phyloP scores from a whole-genome alignment of 2,113 vertebrate genomes.

The Mesitornis unicolor region DNA sequence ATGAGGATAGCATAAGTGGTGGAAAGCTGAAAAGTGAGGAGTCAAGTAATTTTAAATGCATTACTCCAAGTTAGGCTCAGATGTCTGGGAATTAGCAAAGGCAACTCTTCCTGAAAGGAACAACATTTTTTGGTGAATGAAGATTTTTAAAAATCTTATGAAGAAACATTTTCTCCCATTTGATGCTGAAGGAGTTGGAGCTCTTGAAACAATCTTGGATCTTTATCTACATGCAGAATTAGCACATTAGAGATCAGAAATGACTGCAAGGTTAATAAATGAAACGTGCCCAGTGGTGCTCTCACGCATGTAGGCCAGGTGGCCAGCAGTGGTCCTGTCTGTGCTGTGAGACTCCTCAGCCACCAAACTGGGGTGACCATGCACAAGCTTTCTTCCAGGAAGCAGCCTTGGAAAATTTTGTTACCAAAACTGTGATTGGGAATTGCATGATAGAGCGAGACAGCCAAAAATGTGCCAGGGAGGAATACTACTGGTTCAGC shows the following conservation, averaged over 20 bases:
- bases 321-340: fast-evolving
- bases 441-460: fast-evolving
- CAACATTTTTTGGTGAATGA: background rate
- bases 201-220: background rate
- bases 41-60: background rate
- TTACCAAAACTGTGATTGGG: background rate
- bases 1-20: background rate
- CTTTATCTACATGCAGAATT: background rate
- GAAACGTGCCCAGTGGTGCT: background rate
- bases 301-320: fast-evolving
- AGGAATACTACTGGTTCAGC: background rate
- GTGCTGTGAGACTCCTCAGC: background rate
- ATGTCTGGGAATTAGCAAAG: background rate
- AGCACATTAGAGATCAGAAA: background rate
- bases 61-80: background rate
- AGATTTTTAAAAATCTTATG: background rate
- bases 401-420: background rate
- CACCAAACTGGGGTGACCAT: background rate
- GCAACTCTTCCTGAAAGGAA: background rate
- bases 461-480: background rate
- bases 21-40: background rate
- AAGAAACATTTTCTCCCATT: background rate
- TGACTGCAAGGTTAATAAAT: background rate
- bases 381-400: background rate
- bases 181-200: background rate